A percentile compares a stretch with the other conserved stretches of the same genome.
phyloP scores from a whole-genome alignment of 2,113 vertebrate genomes.

The Lepidothrix coronata region DNA sequence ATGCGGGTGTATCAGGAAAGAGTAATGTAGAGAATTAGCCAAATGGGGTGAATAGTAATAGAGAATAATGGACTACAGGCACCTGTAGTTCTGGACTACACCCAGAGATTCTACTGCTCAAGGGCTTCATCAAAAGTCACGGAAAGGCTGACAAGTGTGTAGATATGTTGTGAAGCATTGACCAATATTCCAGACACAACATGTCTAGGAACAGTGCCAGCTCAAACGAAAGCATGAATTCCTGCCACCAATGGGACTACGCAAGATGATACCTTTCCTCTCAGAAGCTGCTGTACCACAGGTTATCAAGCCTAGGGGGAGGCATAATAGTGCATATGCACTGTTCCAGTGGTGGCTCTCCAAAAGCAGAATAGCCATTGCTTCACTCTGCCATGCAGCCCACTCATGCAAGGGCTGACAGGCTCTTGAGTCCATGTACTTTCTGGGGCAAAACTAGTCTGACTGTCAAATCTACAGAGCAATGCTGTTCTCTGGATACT shows the following conservation, averaged over 20 bases:
- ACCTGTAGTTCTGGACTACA: not conserved
- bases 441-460: not conserved
- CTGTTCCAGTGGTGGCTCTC: not conserved
- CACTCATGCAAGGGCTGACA: not conserved
- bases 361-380: not conserved
- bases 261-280: not conserved
- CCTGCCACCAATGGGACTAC: not conserved
- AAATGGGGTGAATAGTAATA: not conserved
- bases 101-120: not conserved
- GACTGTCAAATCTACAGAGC: not conserved
- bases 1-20: not conserved
- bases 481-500: not conserved
- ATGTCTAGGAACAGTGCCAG: not conserved
- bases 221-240: not conserved
- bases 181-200: not conserved
- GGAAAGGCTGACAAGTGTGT: not conserved
- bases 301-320: not conserved
- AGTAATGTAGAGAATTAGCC: not conserved
- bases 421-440: not conserved
- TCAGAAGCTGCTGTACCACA: not conserved
- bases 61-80: not conserved
- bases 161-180: not conserved
- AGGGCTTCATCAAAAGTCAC: not conserved
- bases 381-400: not conserved
- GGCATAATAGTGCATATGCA: not conserved